These are phyloP conservation scores for Perca fluviatilis DNA, from an alignment of 2,113 vertebrate species.

Conservation along the genomic window DNA sequence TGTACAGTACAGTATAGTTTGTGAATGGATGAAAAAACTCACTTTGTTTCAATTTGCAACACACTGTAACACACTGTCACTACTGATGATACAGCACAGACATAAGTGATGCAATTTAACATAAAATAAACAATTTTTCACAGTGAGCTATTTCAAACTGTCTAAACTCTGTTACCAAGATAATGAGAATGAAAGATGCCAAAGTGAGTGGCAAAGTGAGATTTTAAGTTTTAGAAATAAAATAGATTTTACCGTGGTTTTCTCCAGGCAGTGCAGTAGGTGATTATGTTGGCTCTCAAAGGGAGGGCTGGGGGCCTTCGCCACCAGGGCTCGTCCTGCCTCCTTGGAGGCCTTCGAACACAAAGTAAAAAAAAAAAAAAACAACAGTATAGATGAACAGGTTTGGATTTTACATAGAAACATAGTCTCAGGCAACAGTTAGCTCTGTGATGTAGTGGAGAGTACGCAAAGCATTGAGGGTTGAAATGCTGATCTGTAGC, in stretches of 20 bases:
- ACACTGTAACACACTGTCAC: slow-evolving; percentile 34
- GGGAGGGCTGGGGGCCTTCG: slow-evolving; percentile 90
- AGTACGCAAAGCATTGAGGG: slow-evolving; percentile 67
- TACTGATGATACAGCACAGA: slow-evolving; percentile 26
- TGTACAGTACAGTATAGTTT: slow-evolving; percentile 38
- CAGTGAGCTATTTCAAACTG: slow-evolving; percentile 36
- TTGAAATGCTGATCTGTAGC: slow-evolving; percentile 78
- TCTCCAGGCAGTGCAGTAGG: slow-evolving; percentile 98
- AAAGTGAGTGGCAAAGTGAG: neutral
- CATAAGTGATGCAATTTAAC: slow-evolving; percentile 31
- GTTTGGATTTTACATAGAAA: slow-evolving; percentile 23
- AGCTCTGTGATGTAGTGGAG: slow-evolving; percentile 63
- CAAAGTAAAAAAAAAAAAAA: slow-evolving; percentile 54
- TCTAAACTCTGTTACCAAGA: slow-evolving; percentile 29
- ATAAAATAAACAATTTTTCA: slow-evolving; percentile 11
- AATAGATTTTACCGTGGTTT: slow-evolving; percentile 93
- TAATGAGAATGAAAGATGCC: slow-evolving; percentile 25
- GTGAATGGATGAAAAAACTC: slow-evolving; percentile 55
- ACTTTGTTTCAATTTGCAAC: slow-evolving; percentile 66
- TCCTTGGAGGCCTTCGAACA: slow-evolving; percentile 91
- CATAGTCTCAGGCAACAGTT: slow-evolving; percentile 59
- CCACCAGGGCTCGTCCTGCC: slow-evolving; percentile 92
- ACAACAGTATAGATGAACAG: slow-evolving; percentile 49
- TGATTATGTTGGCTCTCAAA: slow-evolving; percentile 98
- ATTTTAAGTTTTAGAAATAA: neutral